Conservation (phyloP, 1,140 invertebrate species). For the Antheraea mylitta region DNA sequence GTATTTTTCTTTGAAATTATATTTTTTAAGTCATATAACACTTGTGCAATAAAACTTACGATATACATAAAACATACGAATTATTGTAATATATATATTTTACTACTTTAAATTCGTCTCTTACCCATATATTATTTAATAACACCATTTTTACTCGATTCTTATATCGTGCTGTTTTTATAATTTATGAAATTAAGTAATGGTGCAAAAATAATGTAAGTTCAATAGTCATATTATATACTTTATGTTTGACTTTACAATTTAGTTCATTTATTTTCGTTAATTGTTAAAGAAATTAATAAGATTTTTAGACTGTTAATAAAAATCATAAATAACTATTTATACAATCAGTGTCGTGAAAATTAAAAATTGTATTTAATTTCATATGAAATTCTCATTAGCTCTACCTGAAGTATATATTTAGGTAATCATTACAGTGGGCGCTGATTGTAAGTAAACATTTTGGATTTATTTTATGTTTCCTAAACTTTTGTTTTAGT, state of each 20-base stretch:
- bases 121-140: conserved; percentile 13
- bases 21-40: conserved; percentile 14
- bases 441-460: conserved; percentile 26
- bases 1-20: conserved; percentile 8
- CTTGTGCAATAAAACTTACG: neutral
- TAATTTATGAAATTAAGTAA: conserved; percentile 26
- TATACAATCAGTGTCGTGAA: no score
- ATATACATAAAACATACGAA: no score
- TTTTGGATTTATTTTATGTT: neutral
- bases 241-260: conserved; percentile 13
- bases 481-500: neutral
- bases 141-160: conserved; percentile 6
- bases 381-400: conserved; percentile 15
- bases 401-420: conserved; percentile 21
- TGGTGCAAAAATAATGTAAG: conserved; percentile 50
- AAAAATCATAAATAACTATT: neutral
- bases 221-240: conserved; percentile 23
- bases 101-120: no score
- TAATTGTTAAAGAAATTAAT: neutral
- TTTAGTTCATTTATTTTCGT: conserved; percentile 4
- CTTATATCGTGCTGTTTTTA: conserved; percentile 1
- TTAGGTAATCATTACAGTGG: conserved; percentile 29
- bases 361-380: no score
- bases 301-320: neutral
- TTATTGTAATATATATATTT: no score